Evolutionary conservation across 2,888 invertebrate genomes (phyloP).

Genomic region (Leptura quadrifasciata): DNA sequence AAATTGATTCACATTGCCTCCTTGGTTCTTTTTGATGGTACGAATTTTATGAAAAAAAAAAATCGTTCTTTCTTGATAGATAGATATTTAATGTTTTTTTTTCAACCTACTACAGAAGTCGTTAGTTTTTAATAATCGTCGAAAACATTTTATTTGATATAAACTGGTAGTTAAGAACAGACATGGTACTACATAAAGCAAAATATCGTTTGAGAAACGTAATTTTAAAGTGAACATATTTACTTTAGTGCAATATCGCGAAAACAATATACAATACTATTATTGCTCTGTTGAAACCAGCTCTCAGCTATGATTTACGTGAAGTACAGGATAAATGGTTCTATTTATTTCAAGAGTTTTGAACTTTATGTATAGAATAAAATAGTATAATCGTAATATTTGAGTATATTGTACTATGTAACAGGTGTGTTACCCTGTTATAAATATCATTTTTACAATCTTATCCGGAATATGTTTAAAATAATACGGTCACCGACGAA

Average conservation of each 20-base stretch:
- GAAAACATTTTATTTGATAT: background rate
- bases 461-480: too few species aligned
- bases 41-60: too few species aligned
- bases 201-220: background rate
- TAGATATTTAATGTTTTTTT: too few species aligned
- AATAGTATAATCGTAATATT: background rate
- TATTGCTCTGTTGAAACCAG: slow-evolving; percentile 25
- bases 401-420: background rate
- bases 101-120: too few species aligned
- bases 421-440: background rate
- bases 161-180: background rate
- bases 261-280: slow-evolving; percentile 23
- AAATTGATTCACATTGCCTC: too few species aligned
- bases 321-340: slow-evolving; percentile 6
- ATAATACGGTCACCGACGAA: too few species aligned
- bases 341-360: slow-evolving; percentile 20
- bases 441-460: background rate
- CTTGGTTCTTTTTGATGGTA: too few species aligned
- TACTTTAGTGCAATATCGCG: slow-evolving; percentile 20
- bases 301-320: slow-evolving; percentile 12
- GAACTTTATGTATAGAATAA: slow-evolving; percentile 20
- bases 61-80: too few species aligned
- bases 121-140: background rate
- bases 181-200: background rate
- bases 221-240: slow-evolving; percentile 17